Percentiles rank a stretch among this genome's conserved stretches.
These are phyloP conservation scores for Apostichopus parvimensis DNA, from an alignment of 35 echinoderm and acorn worm genomes.

Conservation along the genomic window DNA sequence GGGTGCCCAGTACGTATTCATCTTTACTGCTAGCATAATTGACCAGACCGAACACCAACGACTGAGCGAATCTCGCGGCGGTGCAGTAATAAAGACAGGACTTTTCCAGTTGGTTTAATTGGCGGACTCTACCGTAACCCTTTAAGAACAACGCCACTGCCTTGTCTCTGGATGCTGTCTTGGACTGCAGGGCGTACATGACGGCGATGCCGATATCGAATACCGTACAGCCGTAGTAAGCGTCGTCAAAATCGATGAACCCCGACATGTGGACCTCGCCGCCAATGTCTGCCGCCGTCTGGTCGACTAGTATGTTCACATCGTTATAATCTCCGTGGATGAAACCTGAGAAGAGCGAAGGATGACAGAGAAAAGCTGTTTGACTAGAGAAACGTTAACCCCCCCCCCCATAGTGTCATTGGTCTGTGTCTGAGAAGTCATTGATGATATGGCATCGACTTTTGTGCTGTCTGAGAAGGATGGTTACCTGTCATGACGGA, in stretches of 20 bases:
- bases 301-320: not conserved
- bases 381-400: too few relatives aligned
- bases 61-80: constrained; percentile 17
- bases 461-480: too few relatives aligned
- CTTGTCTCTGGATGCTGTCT: not conserved
- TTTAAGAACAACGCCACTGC: not conserved
- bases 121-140: not conserved
- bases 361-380: not conserved
- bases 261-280: not conserved
- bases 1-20: constrained; percentile 26
- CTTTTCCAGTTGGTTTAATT: not conserved
- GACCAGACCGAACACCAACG: not conserved
- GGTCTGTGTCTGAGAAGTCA: too few relatives aligned
- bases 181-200: not conserved
- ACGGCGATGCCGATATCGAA: constrained; percentile 17
- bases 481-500: too few relatives aligned
- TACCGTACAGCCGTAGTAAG: not conserved
- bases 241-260: constrained; percentile 49
- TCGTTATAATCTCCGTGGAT: constrained; percentile 45
- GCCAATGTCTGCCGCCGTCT: not conserved
- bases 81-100: not conserved
- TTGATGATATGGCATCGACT: too few relatives aligned
- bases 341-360: not conserved
- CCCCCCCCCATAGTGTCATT: too few relatives aligned
- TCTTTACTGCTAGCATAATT: not conserved